A percentile compares a stretch with the other conserved stretches of the same genome.
These are phyloP conservation scores for Verasper variegatus DNA, from an alignment of 2,113 vertebrate species.

Conservation along the genomic window DNA sequence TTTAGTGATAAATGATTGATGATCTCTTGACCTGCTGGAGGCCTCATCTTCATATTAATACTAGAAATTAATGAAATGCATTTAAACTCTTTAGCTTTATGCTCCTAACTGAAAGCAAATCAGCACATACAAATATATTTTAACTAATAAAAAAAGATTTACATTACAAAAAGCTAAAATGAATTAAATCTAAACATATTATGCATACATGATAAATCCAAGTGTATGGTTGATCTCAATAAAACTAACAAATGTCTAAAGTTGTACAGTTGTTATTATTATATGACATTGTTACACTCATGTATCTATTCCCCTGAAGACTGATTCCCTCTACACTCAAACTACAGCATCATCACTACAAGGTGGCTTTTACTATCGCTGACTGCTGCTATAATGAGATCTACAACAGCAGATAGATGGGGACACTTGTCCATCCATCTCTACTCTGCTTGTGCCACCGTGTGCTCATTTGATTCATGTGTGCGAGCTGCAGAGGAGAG, in stretches of 20 bases:
- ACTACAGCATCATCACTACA: slow-evolving; percentile 22
- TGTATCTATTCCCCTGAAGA: background rate
- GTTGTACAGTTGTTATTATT: too few relatives aligned
- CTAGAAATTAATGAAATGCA: too few relatives aligned
- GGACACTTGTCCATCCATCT: slow-evolving; percentile 36
- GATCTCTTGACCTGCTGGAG: background rate
- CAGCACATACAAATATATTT: too few relatives aligned
- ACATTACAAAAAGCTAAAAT: background rate
- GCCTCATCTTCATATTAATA: too few relatives aligned
- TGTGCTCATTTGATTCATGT: slow-evolving; percentile 28
- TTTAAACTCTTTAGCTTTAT: too few relatives aligned
- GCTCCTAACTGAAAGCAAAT: too few relatives aligned
- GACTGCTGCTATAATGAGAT: slow-evolving; percentile 29
- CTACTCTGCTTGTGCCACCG: slow-evolving; percentile 37
- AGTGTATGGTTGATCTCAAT: too few relatives aligned
- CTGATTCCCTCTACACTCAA: slow-evolving; percentile 4
- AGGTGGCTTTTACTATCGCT: slow-evolving; percentile 4
- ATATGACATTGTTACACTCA: background rate
- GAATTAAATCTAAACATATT: too few relatives aligned
- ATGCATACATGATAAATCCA: too few relatives aligned
- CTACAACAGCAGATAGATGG: slow-evolving; percentile 37
- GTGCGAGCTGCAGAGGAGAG: slow-evolving; percentile 19
- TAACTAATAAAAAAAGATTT: background rate
- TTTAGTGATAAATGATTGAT: background rate
- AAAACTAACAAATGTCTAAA: too few relatives aligned